Base-by-base conservation (phyloP, 2,113 vertebrate genomes). In the Orientallactaga bullata region DNA sequence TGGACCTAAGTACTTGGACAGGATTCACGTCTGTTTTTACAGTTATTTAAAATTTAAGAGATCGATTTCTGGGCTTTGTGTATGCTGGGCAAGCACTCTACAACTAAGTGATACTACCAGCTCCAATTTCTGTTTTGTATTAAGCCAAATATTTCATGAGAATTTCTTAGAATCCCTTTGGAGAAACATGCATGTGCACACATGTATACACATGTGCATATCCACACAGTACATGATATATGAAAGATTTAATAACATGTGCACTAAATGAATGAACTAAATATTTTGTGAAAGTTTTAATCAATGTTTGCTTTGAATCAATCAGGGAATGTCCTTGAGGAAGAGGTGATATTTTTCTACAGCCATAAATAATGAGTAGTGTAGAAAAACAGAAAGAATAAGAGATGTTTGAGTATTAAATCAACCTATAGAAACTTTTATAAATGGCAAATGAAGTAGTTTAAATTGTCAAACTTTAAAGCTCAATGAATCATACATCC, bases 401-500 rank as follows among this genome's bases (percentile, higher is more conserved):
- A 39, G 63, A 89, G 0, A 16, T 15, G 7, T 12, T 3, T 80
- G 9, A 20, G 63, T 81, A 77, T 21, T 63, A 85, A 89, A 71
- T 77, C 69, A 85, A 23, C 7, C 3, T 77, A 77, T 30, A 77
- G 3, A 28, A 74, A 51, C 47, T 85, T 76, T 88, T 60, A 42
- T 73, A 76, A 91, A 88, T 35, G 23, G 21, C 26, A 94, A 90
- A 93, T 39, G 10, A 55, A 91, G 39, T 61, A 32, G 47, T 74
- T 89, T 89, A 85, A 91, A 80, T 35, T 78, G 21, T 61, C 21
- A 94, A 80, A 6, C 72, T 65, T 32, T 82, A 58, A 77, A 87
- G 39, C 7, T 69, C 51, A 81, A 71, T 81, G 72, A 55, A 77
- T 83, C 8, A 72, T 90, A 71, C 2, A 63, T 76, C 6, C 32